Evolutionary conservation across 2,113 vertebrate species (phyloP).

Genomic region (Rafetus swinhoei): DNA sequence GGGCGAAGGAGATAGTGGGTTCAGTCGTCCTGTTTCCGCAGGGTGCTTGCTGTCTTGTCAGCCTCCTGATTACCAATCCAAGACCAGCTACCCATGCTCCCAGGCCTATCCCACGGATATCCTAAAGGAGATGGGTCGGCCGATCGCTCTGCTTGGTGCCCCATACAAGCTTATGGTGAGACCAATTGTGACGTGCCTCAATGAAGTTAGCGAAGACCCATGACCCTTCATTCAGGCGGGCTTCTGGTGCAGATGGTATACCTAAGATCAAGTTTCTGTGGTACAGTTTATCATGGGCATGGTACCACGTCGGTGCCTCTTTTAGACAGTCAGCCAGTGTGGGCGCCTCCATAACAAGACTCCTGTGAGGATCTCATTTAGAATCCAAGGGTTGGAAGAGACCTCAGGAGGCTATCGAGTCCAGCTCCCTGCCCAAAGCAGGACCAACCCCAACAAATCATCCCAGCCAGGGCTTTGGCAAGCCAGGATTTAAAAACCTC

Average conservation of each 20-base stretch:
- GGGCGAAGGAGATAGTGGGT: fast-evolving
- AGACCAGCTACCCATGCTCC: fast-evolving
- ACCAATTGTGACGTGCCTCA: not conserved
- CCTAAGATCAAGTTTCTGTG: not conserved
- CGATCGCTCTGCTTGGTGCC: not conserved
- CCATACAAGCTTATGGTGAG: not conserved
- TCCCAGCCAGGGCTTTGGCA: too few species aligned
- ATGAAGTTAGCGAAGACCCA: not conserved
- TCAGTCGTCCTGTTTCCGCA: not conserved
- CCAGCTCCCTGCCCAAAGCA: too few species aligned
- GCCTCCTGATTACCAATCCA: fast-evolving
- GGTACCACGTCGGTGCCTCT: too few species aligned
- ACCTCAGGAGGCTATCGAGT: too few species aligned
- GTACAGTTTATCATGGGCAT: too few species aligned
- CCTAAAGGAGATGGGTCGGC: not conserved
- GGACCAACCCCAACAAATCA: too few species aligned
- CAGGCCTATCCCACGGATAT: fast-evolving
- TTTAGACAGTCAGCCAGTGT: too few species aligned
- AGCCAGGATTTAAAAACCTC: too few species aligned
- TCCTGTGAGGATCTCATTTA: too few species aligned
- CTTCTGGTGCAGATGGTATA: not conserved
- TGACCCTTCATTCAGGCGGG: not conserved
- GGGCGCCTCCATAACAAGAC: too few species aligned
- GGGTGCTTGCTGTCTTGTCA: not conserved
- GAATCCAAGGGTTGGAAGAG: too few species aligned